phyloP scores from a whole-genome alignment of 2,888 invertebrate species.

The Hirtodrosophila alboralis region DNA sequence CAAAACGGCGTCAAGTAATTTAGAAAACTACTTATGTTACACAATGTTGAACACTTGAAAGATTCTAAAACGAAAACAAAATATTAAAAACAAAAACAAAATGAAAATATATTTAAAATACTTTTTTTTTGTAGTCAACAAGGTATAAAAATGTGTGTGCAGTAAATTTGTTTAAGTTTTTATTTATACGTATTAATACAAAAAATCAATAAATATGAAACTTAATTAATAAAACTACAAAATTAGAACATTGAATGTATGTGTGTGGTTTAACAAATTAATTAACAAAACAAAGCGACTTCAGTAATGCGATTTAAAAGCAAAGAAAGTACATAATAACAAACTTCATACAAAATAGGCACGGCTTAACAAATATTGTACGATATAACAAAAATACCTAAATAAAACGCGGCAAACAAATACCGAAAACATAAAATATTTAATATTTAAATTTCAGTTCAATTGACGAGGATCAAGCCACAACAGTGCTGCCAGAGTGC shows the following conservation, averaged over 20 bases:
- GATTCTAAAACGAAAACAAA: constrained; percentile 57
- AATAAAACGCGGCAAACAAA: constrained; percentile 41
- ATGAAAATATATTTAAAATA: constrained; percentile 42
- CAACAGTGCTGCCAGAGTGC: constrained; percentile 43
- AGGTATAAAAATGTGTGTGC: constrained; percentile 71
- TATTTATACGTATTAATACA: constrained; percentile 75
- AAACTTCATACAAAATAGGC: constrained; percentile 51
- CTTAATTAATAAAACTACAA: constrained; percentile 50
- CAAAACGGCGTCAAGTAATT: constrained; percentile 57
- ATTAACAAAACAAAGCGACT: constrained; percentile 41
- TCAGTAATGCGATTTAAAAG: constrained; percentile 22
- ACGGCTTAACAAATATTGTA: constrained; percentile 61
- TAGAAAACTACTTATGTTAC: constrained; percentile 55
- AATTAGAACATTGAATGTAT: constrained; percentile 55
- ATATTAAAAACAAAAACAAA: constrained; percentile 25
- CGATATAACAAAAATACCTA: constrained; percentile 43
- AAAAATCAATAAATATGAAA: constrained; percentile 55
- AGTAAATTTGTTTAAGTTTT: constrained; percentile 79
- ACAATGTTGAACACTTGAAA: constrained; percentile 73
- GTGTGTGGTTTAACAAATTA: constrained; percentile 68
- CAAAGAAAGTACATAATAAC: constrained; percentile 28
- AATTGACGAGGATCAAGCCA: background rate
- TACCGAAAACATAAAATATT: constrained; percentile 4
- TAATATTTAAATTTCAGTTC: constrained; percentile 30
- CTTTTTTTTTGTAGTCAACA: constrained; percentile 73